These are phyloP conservation scores for Sinonovacula constricta DNA, from an alignment of 1,140 invertebrate species.

Conservation along the genomic window DNA sequence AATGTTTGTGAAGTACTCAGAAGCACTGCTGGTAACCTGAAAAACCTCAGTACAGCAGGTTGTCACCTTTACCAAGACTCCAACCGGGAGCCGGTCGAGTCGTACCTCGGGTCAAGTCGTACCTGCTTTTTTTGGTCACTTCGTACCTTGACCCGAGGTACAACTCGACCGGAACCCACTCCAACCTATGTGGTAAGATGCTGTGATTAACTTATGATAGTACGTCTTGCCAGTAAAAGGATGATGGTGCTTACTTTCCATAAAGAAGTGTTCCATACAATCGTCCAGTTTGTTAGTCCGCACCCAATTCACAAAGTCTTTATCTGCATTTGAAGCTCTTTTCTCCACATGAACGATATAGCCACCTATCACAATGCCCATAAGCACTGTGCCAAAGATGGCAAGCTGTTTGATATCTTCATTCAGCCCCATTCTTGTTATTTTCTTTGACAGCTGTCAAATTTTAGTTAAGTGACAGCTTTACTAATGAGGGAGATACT, in stretches of 20 bases:
- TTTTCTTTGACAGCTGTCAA: too few species aligned
- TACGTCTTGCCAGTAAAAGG: not conserved
- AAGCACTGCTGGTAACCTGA: too few species aligned
- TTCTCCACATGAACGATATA: conserved; percentile 39
- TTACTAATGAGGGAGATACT: too few species aligned
- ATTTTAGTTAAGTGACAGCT: too few species aligned
- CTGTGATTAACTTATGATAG: not conserved
- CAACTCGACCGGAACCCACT: not conserved
- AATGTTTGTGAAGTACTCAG: too few species aligned
- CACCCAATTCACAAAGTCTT: conserved; percentile 43
- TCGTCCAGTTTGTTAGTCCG: conserved; percentile 3
- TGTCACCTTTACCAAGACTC: not conserved
- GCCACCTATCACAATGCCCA: conserved; percentile 19
- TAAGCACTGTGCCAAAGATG: conserved; percentile 7
- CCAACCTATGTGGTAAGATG: not conserved
- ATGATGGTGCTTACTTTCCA: conserved; percentile 11
- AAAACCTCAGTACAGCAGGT: too few species aligned
- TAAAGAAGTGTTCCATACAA: conserved; percentile 15
- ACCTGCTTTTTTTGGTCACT: not conserved
- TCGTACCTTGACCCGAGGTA: not conserved
- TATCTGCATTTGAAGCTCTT: conserved; percentile 28
- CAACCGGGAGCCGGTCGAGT: too few species aligned
- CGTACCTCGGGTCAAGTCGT: too few species aligned
- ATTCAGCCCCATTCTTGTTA: too few species aligned
- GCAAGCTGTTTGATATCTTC: conserved; percentile 18